phyloP scores from a whole-genome alignment of 2,888 invertebrate genomes.

The Cantharis rustica region DNA sequence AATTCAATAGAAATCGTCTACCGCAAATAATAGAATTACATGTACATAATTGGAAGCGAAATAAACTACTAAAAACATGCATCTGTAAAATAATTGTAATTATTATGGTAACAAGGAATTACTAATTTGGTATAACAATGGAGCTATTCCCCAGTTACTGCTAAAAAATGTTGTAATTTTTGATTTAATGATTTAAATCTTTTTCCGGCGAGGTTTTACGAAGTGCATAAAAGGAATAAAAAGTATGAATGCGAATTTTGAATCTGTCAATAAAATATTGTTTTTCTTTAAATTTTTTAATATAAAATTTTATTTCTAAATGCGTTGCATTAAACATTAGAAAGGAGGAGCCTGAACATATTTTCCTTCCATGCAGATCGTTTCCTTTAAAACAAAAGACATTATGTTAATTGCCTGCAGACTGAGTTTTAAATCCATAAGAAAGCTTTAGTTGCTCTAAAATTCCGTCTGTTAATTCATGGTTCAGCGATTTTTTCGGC shows the following conservation, averaged over 20 bases:
- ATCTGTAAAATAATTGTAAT: background rate
- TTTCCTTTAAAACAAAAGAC: constrained; percentile 26
- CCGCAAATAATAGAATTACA: no score
- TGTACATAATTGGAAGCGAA: no score
- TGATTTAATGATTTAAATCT: background rate
- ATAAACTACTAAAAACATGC: no score
- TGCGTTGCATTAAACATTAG: constrained; percentile 34
- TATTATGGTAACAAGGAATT: no score
- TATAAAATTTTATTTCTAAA: constrained; percentile 14
- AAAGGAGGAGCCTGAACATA: constrained; percentile 20
- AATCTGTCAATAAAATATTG: background rate
- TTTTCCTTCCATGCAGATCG: constrained; percentile 25
- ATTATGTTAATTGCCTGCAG: constrained; percentile 32
- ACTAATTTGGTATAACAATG: background rate
- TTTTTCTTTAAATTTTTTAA: background rate
- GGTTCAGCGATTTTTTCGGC: constrained; percentile 11
- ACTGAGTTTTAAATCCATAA: constrained; percentile 11
- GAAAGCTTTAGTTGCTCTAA: constrained; percentile 26
- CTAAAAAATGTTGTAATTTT: background rate
- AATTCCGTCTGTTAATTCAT: constrained; percentile 25
- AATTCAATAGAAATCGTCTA: no score
- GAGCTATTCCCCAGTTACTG: background rate
- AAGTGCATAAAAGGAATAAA: background rate
- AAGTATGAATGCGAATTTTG: background rate
- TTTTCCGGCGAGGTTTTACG: background rate